Evolutionary conservation across 2,113 vertebrate species (phyloP).

Genomic region (Uria lomvia): DNA sequence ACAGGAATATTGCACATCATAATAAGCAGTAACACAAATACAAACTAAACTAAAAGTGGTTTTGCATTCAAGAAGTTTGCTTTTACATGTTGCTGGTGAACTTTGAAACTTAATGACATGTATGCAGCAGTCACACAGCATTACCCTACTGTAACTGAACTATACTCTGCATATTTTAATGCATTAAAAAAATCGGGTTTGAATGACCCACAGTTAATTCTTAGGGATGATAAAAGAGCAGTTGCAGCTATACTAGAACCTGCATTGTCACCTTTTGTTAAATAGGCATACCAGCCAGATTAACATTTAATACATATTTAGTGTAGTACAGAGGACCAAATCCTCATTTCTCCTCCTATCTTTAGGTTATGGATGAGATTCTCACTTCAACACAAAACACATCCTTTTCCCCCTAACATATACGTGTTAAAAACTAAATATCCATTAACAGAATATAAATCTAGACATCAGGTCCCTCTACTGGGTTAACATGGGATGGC

Average conservation of each 20-base stretch:
- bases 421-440: neutral
- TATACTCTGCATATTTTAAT: neutral
- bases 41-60: neutral
- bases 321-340: neutral
- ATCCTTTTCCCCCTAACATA: neutral
- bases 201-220: neutral
- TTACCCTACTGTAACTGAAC: neutral
- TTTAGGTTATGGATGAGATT: neutral
- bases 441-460: neutral
- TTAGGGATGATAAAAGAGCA: neutral
- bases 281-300: neutral
- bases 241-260: neutral
- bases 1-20: neutral
- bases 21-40: neutral
- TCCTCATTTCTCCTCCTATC: neutral
- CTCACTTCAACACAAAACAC: neutral
- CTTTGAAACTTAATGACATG: neutral
- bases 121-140: neutral
- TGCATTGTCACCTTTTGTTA: neutral
- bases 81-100: neutral
- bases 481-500: constrained; percentile 15
- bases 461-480: constrained; percentile 28
- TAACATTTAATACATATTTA: neutral
- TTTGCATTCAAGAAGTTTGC: neutral
- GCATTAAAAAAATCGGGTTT: neutral